phyloP scores from a whole-genome alignment of 2,797 vertebrate species.

The Leucoraja ocellata region DNA sequence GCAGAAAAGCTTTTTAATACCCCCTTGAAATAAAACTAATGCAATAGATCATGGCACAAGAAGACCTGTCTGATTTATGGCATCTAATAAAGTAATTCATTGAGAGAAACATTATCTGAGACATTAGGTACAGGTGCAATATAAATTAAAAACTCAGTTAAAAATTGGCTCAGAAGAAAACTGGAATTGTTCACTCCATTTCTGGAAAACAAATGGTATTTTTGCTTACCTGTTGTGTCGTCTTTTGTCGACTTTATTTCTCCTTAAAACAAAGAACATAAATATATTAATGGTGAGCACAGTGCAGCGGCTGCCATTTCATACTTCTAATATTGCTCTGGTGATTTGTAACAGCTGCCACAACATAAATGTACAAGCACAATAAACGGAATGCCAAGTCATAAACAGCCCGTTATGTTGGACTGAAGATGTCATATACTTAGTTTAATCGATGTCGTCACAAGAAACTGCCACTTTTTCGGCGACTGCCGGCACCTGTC shows the following conservation, averaged over 20 bases:
- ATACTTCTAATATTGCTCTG: background rate
- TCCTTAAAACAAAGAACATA: background rate
- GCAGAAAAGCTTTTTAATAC: background rate
- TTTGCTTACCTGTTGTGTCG: background rate
- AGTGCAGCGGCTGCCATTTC: background rate
- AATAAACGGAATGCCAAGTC: background rate
- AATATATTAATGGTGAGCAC: background rate
- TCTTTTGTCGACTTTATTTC: background rate
- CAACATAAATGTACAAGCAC: background rate
- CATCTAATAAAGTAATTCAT: background rate
- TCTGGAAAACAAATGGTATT: background rate
- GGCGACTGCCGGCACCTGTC: too few species aligned
- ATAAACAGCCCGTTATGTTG: background rate
- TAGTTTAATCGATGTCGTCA: too few species aligned
- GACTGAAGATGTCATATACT: background rate
- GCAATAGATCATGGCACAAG: background rate
- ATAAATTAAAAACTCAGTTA: background rate
- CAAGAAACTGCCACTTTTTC: too few species aligned
- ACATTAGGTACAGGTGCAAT: background rate
- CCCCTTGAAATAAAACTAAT: background rate
- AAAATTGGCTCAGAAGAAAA: background rate
- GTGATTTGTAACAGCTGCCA: background rate
- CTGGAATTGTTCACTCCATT: background rate
- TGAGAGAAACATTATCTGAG: background rate
- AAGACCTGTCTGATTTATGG: background rate